Evolutionary conservation across 2,113 vertebrate genomes (phyloP), one percentile per base, ranked within the genome.

Genomic region (Odobenus rosmarus): DNA sequence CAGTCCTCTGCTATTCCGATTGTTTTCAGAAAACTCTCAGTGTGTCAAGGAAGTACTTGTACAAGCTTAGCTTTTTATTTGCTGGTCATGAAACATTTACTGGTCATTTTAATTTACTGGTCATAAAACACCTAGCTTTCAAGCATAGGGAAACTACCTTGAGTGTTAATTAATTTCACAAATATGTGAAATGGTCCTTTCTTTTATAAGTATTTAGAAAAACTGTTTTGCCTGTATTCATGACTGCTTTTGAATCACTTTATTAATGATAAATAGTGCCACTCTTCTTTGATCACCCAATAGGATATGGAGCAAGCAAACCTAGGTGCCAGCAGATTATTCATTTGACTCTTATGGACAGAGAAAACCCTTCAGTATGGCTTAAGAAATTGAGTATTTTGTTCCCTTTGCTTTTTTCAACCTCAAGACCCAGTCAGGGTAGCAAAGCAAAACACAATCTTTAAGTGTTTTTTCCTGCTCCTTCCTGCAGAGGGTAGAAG

Each of bases 11-110:
- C 72, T 80, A 12, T 93, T 67, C 85, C 33, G n/a, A 18, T 88
- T 88, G 15, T 96, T 95, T 97, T 84, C 76, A 95, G 57, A 93
- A 95, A 95, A 39, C 53, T 92, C 81, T 94, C 71, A 82, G 21
- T 82, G 64, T 92, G 96, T 96, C 95, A 92, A 93, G 79, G 93
- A 95, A 95, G 80, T 95, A 91, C 39, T 55, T 95, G 3, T 90
- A 49, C 57, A 96, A 97, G 31, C 49, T 95, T 62, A 76, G 67
- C 49, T 88, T 89, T 79, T 89, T 90, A 53, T 59, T 86, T 95
- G 85, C 51, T 90, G 15, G 18, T 69, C 64, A 19, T 69, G 19
- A 69, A n/a, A 69, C 72, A 49, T 82, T 77, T 55, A 95, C 26
- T 74, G 21, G 59, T 80, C 49, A 87, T 42, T 42, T 42, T 74